Base-by-base conservation (phyloP, 2,113 vertebrate genomes). In the Cichladusa arquata region DNA sequence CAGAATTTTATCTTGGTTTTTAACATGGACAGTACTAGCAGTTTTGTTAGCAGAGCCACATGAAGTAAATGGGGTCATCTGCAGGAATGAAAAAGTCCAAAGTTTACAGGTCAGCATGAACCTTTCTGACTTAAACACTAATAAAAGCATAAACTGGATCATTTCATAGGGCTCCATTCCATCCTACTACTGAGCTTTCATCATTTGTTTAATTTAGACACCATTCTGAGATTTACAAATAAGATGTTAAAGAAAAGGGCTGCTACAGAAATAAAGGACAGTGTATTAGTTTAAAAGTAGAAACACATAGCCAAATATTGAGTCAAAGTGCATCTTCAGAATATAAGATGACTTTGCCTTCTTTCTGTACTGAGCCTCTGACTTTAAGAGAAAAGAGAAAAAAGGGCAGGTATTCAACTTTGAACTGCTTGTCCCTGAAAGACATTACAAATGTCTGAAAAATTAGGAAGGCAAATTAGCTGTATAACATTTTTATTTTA, bases 401-500 rank as follows among this genome's bases (percentile, higher is more conserved):
- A 31, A 91, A 91, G 8, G 2, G 8, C 40, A n/a, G 4, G 5
- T 19, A 56, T 44, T 64, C 3, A 42, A 19, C 36, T 89, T 64
- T 78, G 38, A 88, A 77, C 24, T 61, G 48, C 23, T 10, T 88
- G 34, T 58, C 56, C 56, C 8, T 44, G 50, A 50, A 72, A 29
- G 23, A 57, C 15, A 19, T 18, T 36, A 48, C 22, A 58, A 73
- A 78, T 2, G 14, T 25, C 92, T 81, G 65, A 88, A 77, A 78
- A 95, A 97, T 58, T 84, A 91, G 71, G 45, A 86, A 53, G 79
- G 47, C 38, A 86, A 54, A 78, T 76, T 69, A 96, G 94, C 70
- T 92, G 91, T 96, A 92, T 97, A 98, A 97, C 96, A 95, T 97
- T 97, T 98, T 98, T 96, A 97, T 97, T 98, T 98, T 98, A 97